Conservation (phyloP, 2,888 invertebrate genomes). For the Omphaloscelis lunosa region DNA sequence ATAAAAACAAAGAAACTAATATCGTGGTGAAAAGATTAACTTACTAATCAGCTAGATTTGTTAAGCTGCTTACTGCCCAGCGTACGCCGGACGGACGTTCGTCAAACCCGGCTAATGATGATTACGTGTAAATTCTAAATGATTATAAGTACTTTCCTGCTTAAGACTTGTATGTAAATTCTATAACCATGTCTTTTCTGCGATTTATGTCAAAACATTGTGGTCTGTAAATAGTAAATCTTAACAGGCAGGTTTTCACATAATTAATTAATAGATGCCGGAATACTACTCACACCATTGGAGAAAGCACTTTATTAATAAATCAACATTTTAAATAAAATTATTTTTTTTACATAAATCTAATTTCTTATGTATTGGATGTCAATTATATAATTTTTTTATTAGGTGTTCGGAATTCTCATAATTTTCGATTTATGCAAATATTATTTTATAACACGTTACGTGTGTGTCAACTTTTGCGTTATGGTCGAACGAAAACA, state of each 20-base stretch:
- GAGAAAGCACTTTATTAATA: constrained; percentile 43
- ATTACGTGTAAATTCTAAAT: not conserved
- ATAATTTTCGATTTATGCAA: constrained; percentile 23
- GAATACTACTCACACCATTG: constrained; percentile 1
- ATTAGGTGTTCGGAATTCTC: not conserved
- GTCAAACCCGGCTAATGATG: not conserved
- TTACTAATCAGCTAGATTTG: too few species aligned
- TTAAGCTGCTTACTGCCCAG: too few species aligned
- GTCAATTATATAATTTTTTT: constrained; percentile 27
- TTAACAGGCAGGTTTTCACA: constrained; percentile 24
- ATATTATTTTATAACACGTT: constrained; percentile 18
- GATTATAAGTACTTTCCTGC: constrained; percentile 8
- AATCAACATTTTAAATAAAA: constrained; percentile 20
- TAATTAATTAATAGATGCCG: constrained; percentile 29
- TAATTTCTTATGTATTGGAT: constrained; percentile 19
- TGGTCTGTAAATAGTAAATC: constrained; percentile 11
- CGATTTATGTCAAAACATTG: not conserved
- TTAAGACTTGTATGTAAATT: constrained; percentile 23
- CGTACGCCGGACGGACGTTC: too few species aligned
- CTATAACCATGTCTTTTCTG: constrained; percentile 25
- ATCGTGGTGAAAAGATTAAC: too few species aligned
- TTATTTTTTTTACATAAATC: constrained; percentile 40
- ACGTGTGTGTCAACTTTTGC: not conserved
- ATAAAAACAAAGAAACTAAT: too few species aligned
- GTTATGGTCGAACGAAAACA: not conserved